Percentiles rank a stretch among this genome's conserved stretches.
Conservation (phyloP, 1,140 invertebrate species). For the Eulimnadia texana region DNA sequence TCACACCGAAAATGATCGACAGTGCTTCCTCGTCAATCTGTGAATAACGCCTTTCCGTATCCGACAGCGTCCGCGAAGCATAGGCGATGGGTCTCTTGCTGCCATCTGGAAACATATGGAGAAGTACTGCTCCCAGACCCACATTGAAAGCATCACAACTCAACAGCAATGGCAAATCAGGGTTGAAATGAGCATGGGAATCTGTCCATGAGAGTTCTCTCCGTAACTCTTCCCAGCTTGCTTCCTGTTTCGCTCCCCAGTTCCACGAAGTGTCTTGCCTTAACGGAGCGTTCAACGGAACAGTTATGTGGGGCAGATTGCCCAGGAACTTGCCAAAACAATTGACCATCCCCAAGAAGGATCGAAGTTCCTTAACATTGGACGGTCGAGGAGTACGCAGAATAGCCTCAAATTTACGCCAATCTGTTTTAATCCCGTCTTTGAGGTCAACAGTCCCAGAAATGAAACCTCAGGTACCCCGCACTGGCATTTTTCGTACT, state of each 20-base stretch:
- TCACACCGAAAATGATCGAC: conserved; percentile 16
- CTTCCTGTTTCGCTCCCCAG: conserved; percentile 14
- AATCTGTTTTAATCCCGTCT: conserved; percentile 27
- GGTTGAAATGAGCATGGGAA: conserved; percentile 28
- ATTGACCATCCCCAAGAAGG: conserved; percentile 27
- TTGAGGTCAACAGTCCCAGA: conserved; percentile 25
- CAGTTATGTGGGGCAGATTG: conserved; percentile 26
- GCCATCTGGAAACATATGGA: conserved; percentile 23
- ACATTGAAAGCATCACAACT: conserved; percentile 28
- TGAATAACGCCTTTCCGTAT: conserved; percentile 6
- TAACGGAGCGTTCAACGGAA: conserved; percentile 26
- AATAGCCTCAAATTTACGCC: conserved; percentile 30
- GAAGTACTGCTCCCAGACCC: conserved; percentile 27
- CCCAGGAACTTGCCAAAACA: conserved; percentile 33
- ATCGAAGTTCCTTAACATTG: conserved; percentile 25
- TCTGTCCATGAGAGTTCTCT: not conserved
- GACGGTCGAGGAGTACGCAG: conserved; percentile 27
- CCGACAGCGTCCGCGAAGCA: conserved; percentile 20
- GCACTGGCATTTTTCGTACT: conserved; percentile 22
- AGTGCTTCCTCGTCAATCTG: conserved; percentile 15
- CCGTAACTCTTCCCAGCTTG: conserved; percentile 18
- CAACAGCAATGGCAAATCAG: conserved; percentile 33
- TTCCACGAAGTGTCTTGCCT: conserved; percentile 5
- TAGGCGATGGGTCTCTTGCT: conserved; percentile 26
- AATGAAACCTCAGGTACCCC: conserved; percentile 22